Percentiles rank a stretch among this genome's conserved stretches.
phyloP scores from a whole-genome alignment of 53 echinoderm and acorn worm genomes.

The Patiria pectinifera region DNA sequence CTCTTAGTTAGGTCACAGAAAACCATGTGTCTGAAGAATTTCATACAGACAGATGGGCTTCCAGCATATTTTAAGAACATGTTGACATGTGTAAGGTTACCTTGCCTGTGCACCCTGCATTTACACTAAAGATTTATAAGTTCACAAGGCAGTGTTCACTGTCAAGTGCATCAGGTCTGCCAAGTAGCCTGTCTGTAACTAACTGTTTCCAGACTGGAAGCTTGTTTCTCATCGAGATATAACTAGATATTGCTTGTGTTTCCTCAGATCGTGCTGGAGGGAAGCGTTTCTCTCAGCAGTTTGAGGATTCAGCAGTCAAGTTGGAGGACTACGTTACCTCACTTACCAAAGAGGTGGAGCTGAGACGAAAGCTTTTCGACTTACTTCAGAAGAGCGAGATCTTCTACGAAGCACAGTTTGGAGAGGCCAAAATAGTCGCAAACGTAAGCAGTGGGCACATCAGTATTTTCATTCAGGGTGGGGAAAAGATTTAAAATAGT shows the following conservation, averaged over 20 bases:
- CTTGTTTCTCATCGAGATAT: no score
- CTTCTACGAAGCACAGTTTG: constrained; percentile 95
- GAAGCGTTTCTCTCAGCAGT: constrained; percentile 97
- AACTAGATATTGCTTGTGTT: background rate
- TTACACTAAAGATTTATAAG: background rate
- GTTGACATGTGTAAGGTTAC: no score
- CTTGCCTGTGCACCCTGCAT: no score
- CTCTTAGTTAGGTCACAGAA: no score
- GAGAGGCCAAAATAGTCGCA: constrained; percentile 97
- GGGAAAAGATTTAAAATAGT: background rate
- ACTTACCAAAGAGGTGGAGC: constrained; percentile 85
- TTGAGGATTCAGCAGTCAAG: constrained; percentile 95
- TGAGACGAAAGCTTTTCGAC: constrained; percentile 79
- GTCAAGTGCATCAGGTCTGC: no score
- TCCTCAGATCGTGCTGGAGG: constrained; percentile 89
- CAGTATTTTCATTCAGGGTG: background rate
- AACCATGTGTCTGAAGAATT: no score
- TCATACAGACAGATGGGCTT: no score
- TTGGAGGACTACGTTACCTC: constrained; percentile 91
- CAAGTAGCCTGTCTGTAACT: no score
- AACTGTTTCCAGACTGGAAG: no score
- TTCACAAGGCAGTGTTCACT: no score
- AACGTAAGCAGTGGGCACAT: constrained; percentile 77
- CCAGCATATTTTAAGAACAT: no score
- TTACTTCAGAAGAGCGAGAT: constrained; percentile 96